Evolutionary conservation across 2,888 invertebrate species (phyloP), one percentile per base, ranked within the genome.

Genomic region (Ophonus ardosiacus): DNA sequence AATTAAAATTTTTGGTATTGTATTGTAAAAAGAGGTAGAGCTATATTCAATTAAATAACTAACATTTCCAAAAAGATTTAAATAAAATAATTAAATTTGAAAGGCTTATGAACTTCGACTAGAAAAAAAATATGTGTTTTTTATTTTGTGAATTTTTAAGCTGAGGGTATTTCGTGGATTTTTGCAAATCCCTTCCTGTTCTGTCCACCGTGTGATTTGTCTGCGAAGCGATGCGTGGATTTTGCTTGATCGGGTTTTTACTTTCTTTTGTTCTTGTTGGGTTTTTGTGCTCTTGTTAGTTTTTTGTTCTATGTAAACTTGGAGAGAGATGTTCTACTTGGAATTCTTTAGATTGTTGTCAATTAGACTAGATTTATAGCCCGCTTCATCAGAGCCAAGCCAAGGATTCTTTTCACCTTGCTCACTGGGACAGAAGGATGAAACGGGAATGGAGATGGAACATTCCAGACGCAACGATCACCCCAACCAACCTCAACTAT

Each of bases 291-390:
- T 78, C 78, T 57, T 78, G 78, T 78, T 59, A 59, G 59, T 78
- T 78, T 78, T 74, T 74, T 74, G 71, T 13, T 40, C 71, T 74
- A 74, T 74, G 71, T 74, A 74, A 74, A 74, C 71, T 74, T 74
- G 71, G 71, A 74, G 43, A 43, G 71, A 74, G 71, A 74, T 74
- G 71, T 74, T 74, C 71, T 74, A 74, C 71, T 74, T 74, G 71
- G 71, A 74, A 74, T 74, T 74, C 71, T 74, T 74, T 74, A 74
- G 71, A 74, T 74, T 74, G 71, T 74, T 74, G 71, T 74, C 71
- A 74, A 74, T 74, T 74, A 74, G 71, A 74, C 18, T 74, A 74
- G 71, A 74, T 74, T 74, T 74, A 74, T 74, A 40, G 71, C 43
- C 71, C 15, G 71, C 71, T 74, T 74, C 71, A 74, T 74, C 71